Percentiles rank a stretch among this genome's conserved stretches.
These are phyloP conservation scores for Alethe diademata DNA, from an alignment of 2,113 vertebrate genomes.

Conservation along the genomic window DNA sequence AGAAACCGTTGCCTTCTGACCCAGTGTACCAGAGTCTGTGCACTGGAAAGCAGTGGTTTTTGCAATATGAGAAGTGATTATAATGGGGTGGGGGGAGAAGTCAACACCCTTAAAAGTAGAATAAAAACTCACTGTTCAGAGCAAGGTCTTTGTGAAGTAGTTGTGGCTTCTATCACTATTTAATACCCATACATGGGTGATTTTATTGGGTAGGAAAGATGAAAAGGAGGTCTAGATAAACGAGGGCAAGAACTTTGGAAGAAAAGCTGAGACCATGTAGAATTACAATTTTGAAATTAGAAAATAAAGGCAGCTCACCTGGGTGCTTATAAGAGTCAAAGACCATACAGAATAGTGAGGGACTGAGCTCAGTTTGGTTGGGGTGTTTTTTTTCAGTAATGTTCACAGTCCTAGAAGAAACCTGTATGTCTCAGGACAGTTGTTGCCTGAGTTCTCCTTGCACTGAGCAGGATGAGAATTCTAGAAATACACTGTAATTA, in stretches of 20 bases:
- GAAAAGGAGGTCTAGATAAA: not conserved
- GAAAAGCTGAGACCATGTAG: not conserved
- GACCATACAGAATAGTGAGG: not conserved
- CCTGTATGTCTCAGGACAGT: not conserved
- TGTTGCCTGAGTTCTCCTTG: not conserved
- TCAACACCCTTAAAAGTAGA: not conserved
- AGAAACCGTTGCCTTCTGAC: not conserved
- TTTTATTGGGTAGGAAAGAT: not conserved
- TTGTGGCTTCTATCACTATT: not conserved
- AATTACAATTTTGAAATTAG: not conserved
- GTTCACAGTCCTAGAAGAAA: not conserved
- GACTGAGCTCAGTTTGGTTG: not conserved
- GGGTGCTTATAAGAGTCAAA: not conserved
- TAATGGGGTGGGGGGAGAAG: not conserved
- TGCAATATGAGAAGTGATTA: not conserved
- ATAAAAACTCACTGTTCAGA: not conserved
- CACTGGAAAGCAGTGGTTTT: not conserved
- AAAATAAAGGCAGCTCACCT: not conserved
- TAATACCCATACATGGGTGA: not conserved
- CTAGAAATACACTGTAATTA: not conserved
- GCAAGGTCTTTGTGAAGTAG: not conserved
- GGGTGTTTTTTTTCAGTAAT: not conserved
- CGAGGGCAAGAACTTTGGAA: not conserved
- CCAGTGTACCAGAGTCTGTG: not conserved
- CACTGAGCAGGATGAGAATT: not conserved